Conservation (phyloP, 2,888 invertebrate species). For the Ichneumon xanthorius region DNA sequence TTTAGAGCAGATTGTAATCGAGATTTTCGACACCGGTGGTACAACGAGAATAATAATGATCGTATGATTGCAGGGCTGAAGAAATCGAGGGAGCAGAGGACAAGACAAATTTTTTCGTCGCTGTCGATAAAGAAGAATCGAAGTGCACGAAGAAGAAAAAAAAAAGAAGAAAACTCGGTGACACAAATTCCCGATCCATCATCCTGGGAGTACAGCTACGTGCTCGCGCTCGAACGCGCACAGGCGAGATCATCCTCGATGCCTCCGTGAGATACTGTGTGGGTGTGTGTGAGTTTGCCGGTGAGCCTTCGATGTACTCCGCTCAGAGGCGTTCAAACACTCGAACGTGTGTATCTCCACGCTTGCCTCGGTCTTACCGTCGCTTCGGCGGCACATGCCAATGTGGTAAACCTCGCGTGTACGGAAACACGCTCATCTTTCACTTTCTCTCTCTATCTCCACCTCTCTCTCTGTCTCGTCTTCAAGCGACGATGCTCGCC, state of each 20-base stretch:
- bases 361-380: conserved; percentile 17
- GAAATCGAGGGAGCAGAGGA: neutral
- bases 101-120: neutral
- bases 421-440: neutral
- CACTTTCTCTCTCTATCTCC: neutral
- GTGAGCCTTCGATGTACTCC: neutral
- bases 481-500: neutral
- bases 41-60: conserved; percentile 24
- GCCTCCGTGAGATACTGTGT: neutral
- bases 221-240: conserved; percentile 8
- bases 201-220: neutral
- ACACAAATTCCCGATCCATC: conserved; percentile 14
- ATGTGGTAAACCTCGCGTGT: conserved; percentile 9
- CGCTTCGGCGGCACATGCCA: neutral
- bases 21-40: conserved; percentile 1
- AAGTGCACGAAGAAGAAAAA: neutral
- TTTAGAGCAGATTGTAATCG: neutral
- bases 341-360: conserved; percentile 11
- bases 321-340: conserved; percentile 27
- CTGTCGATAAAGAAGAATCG: neutral
- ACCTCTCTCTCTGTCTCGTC: conserved; percentile 1
- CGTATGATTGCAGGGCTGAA: conserved; percentile 2
- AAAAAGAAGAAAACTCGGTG: conserved; percentile 7
- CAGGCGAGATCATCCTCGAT: conserved; percentile 20
- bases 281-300: neutral